Conservation (phyloP, 2,888 invertebrate genomes). For the Onthophagus sagittarius region DNA sequence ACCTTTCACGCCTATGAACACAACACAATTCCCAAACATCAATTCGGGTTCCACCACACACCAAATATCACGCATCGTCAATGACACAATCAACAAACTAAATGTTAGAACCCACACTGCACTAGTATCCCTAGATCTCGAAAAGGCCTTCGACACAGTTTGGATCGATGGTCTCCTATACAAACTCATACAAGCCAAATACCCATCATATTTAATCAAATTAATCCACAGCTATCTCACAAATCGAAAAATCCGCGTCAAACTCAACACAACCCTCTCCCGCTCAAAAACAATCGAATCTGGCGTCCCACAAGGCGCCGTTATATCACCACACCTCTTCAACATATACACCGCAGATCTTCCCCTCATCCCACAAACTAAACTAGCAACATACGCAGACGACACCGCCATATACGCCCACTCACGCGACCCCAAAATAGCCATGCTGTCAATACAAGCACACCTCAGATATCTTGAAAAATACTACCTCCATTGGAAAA, state of each 20-base stretch:
- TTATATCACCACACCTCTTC: background rate
- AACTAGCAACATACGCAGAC: background rate
- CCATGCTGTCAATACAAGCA: background rate
- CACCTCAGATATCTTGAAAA: background rate
- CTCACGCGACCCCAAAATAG: background rate
- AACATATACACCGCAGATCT: background rate
- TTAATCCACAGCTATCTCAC: slow-evolving; percentile 30
- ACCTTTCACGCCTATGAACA: no score
- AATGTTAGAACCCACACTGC: no score
- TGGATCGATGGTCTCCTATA: no score
- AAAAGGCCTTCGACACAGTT: no score
- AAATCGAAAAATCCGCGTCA: slow-evolving; percentile 28
- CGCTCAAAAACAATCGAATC: background rate
- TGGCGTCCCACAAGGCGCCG: background rate
- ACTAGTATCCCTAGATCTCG: no score
- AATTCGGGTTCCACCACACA: background rate
- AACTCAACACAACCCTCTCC: slow-evolving; percentile 19
- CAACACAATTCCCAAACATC: background rate
- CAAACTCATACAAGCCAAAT: slow-evolving; percentile 1
- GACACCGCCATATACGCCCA: slow-evolving; percentile 1
- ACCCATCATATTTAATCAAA: slow-evolving; percentile 29
- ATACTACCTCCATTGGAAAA: background rate
- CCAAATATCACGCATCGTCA: no score
- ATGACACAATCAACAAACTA: no score
- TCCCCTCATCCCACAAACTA: background rate